Percentiles rank a stretch among this genome's conserved stretches.
Conservation (phyloP, 1,140 invertebrate species). For the Diorhabda carinulata region DNA sequence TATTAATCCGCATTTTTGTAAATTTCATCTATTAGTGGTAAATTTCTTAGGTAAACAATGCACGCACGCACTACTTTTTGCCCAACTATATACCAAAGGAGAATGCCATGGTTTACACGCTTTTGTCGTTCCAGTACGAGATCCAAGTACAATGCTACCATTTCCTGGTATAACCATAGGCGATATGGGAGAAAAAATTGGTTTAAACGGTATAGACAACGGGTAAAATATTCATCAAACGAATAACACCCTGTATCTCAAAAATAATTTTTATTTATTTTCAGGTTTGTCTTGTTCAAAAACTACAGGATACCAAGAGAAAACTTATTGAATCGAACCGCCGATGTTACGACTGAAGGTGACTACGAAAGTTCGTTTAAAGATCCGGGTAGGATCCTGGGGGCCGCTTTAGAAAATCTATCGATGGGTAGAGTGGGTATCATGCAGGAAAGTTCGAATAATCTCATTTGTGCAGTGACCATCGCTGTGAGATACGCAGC, state of each 20-base stretch:
- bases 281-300: conserved; percentile 81
- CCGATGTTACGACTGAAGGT: conserved; percentile 82
- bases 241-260: too few relatives aligned
- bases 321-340: conserved; percentile 82
- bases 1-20: too few relatives aligned
- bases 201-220: conserved; percentile 87
- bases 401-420: conserved; percentile 78
- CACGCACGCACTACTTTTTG: conserved; percentile 84
- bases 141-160: conserved; percentile 68
- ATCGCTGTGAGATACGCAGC: conserved; percentile 90
- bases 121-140: conserved; percentile 78
- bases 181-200: conserved; percentile 87
- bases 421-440: conserved; percentile 78
- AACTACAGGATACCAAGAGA: conserved; percentile 81
- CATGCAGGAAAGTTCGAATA: conserved; percentile 68
- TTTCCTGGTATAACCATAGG: conserved; percentile 68
- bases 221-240: conserved; percentile 52
- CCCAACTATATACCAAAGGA: conserved; percentile 76
- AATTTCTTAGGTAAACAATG: conserved; percentile 69
- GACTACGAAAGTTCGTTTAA: conserved; percentile 76
- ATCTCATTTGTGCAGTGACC: conserved; percentile 69
- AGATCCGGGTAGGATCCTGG: conserved; percentile 73
- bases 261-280: conserved; percentile 18
- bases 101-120: conserved; percentile 82
- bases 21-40: too few relatives aligned